Percentiles rank a stretch among this genome's conserved stretches.
Evolutionary conservation across 2,113 vertebrate genomes (phyloP).

Genomic region (Xiphophorus hellerii): DNA sequence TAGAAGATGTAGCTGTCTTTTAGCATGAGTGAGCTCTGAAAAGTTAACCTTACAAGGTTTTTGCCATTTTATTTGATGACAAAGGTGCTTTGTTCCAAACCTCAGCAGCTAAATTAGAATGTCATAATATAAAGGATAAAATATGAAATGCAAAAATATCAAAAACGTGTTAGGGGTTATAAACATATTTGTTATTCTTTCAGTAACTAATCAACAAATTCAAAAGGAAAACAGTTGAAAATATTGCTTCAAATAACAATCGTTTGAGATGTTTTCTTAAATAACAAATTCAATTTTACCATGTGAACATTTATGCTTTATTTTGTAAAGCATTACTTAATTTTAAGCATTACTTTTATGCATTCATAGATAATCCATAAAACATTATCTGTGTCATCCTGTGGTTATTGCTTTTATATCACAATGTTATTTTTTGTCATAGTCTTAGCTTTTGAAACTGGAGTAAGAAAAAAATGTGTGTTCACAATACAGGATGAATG

Average conservation of each 20-base stretch:
- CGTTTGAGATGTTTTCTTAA: background rate
- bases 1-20: constrained; percentile 15
- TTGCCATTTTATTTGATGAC: background rate
- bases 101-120: background rate
- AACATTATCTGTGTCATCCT: too few species aligned
- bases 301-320: too few species aligned
- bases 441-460: too few species aligned
- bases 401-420: too few species aligned
- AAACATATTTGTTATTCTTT: background rate
- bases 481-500: too few species aligned
- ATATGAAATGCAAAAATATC: background rate
- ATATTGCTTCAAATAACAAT: background rate
- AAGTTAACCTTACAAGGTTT: constrained; percentile 6
- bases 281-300: background rate
- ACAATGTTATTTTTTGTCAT: too few species aligned
- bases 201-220: background rate
- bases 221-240: background rate
- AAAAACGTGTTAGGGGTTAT: background rate
- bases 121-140: background rate
- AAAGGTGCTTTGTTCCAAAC: background rate
- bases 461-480: too few species aligned
- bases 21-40: background rate
- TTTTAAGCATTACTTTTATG: too few species aligned
- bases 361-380: too few species aligned
- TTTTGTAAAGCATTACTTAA: too few species aligned